phyloP scores from a whole-genome alignment of 2,888 invertebrate species.

The Caenorhabditis sp. region DNA sequence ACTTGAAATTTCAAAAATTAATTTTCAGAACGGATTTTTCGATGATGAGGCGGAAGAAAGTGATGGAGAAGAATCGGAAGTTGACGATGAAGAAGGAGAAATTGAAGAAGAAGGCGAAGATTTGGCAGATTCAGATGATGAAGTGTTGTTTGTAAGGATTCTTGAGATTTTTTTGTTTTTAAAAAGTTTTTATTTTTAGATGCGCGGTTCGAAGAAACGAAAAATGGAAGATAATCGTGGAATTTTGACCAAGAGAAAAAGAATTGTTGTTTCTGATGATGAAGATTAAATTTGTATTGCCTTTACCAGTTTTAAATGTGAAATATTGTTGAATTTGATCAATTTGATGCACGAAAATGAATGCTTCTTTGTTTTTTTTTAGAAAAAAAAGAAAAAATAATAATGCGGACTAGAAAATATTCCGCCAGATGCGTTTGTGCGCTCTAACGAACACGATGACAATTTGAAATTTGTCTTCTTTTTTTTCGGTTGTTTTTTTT shows the following conservation, averaged over 20 bases:
- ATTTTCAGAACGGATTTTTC: not conserved
- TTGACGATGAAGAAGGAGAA: conserved; percentile 9
- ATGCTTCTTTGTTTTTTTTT: too few species aligned
- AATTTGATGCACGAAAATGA: not conserved
- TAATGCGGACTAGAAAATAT: not conserved
- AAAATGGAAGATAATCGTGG: not conserved
- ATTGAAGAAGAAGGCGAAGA: conserved; percentile 7
- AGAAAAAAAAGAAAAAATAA: too few species aligned
- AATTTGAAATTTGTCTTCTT: conserved; percentile 12
- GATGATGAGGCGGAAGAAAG: conserved; percentile 11
- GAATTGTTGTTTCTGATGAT: conserved; percentile 30
- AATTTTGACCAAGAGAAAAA: not conserved
- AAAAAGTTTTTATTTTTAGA: conserved; percentile 4
- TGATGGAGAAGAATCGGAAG: conserved; percentile 22
- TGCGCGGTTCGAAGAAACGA: not conserved
- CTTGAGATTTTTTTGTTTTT: conserved; percentile 4
- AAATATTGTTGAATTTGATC: not conserved
- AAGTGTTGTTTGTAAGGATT: conserved; percentile 20
- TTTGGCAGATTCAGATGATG: conserved; percentile 24
- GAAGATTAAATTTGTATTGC: conserved; percentile 7
- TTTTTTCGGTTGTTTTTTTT: conserved; percentile 2
- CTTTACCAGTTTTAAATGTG: not conserved
- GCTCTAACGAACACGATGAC: conserved; percentile 28
- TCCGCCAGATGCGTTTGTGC: conserved; percentile 2
- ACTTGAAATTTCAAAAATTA: not conserved